A percentile compares a stretch with the other conserved stretches of the same genome.
These are phyloP conservation scores for Cossypha heuglini DNA, from an alignment of 2,797 vertebrate genomes.

Conservation along the genomic window DNA sequence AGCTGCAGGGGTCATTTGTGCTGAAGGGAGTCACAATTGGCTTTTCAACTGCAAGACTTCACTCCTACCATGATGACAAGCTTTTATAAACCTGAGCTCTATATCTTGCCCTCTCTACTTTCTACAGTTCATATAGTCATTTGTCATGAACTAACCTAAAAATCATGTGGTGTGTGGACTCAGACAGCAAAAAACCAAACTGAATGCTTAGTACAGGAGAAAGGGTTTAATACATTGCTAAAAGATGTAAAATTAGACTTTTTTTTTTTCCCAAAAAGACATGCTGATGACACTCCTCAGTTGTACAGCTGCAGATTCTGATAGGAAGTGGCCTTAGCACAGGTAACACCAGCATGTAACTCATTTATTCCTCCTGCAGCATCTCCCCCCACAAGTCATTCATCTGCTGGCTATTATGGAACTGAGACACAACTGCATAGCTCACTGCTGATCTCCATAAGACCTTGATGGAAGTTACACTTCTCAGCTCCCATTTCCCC, in stretches of 20 bases:
- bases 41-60: constrained; percentile 17
- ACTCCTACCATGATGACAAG: constrained; percentile 4
- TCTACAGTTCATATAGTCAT: background rate
- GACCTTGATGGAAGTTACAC: background rate
- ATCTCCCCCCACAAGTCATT: background rate
- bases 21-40: background rate
- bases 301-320: background rate
- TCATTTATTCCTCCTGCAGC: background rate
- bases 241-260: background rate
- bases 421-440: background rate
- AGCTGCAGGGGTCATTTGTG: background rate
- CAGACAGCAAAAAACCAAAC: background rate
- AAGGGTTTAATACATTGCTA: background rate
- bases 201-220: background rate
- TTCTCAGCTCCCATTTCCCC: background rate
- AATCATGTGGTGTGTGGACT: background rate
- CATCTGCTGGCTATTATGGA: background rate
- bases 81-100: constrained; percentile 28
- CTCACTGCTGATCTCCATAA: background rate
- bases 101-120: background rate
- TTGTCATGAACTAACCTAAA: constrained; percentile 18
- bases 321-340: background rate
- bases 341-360: fast-evolving
- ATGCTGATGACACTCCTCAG: background rate
- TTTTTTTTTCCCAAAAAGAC: background rate